Percentiles rank a stretch among this genome's conserved stretches.
These are phyloP conservation scores for Rhopilema esculentum DNA, from an alignment of 30 jellyfish, hydroid and myxozoan genomes.

Conservation along the genomic window DNA sequence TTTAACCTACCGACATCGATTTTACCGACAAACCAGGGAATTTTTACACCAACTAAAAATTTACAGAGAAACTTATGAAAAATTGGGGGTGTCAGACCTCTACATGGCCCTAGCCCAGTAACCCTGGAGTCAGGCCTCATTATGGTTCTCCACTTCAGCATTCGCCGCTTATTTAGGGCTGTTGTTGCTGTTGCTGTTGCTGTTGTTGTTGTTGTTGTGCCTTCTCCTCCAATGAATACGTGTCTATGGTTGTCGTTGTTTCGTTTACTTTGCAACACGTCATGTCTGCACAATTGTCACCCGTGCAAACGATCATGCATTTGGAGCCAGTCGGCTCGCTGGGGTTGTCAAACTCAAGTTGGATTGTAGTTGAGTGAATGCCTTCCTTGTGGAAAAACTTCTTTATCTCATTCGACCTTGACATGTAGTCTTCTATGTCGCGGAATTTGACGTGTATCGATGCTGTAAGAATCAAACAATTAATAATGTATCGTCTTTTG, in stretches of 20 bases:
- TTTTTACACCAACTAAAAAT: no score
- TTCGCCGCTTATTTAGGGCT: no score
- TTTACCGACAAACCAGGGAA: no score
- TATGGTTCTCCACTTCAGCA: no score
- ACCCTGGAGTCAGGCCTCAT: no score
- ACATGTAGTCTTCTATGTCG: conserved; percentile 75
- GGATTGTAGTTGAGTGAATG: conserved; percentile 83
- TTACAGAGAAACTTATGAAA: no score
- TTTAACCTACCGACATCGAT: no score
- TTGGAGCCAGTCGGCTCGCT: conserved; percentile 65
- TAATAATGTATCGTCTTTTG: background rate
- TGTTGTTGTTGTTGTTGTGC: background rate
- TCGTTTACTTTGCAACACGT: conserved; percentile 68
- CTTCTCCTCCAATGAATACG: background rate
- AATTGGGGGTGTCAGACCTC: no score
- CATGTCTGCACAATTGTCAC: conserved; percentile 63
- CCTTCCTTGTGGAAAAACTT: conserved; percentile 92
- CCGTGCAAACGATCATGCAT: conserved; percentile 70
- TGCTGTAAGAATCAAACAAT: conserved; percentile 46
- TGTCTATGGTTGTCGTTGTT: conserved; percentile 20
- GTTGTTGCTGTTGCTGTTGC: background rate
- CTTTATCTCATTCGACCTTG: conserved; percentile 66
- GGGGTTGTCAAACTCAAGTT: conserved; percentile 73
- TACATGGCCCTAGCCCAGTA: no score
- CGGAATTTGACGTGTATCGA: conserved; percentile 94